phyloP scores from a whole-genome alignment of 2,888 invertebrate species.

The Ligdia adustata region DNA sequence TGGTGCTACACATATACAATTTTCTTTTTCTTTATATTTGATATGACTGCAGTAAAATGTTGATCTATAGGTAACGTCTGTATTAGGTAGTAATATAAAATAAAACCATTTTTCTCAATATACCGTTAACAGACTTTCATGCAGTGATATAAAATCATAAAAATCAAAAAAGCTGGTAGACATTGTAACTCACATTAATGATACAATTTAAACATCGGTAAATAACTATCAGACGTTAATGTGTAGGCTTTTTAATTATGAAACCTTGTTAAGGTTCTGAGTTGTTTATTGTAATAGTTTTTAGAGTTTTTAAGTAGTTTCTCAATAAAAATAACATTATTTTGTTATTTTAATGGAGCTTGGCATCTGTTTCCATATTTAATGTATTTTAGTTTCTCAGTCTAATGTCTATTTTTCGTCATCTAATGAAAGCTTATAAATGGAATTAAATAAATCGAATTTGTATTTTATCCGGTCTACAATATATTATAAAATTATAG shows the following conservation, averaged over 20 bases:
- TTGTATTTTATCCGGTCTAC: no score
- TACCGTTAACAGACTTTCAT: no score
- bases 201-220: conserved; percentile 30
- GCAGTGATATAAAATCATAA: conserved; percentile 6
- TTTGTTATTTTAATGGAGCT: conserved; percentile 1
- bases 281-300: conserved; percentile 26
- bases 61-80: no score
- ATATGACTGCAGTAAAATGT: no score
- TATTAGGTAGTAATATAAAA: no score
- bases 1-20: no score
- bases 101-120: no score
- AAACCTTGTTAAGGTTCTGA: conserved; percentile 30
- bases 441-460: no score
- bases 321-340: conserved; percentile 5
- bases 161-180: conserved; percentile 18
- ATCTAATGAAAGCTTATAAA: neutral
- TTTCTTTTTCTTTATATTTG: no score
- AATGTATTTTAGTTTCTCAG: neutral
- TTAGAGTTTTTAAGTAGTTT: conserved; percentile 4
- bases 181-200: conserved; percentile 32
- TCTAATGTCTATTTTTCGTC: neutral
- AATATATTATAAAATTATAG: no score
- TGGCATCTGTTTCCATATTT: conserved; percentile 1
- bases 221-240: conserved; percentile 34
- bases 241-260: conserved; percentile 37